Percentiles rank a stretch among this genome's conserved stretches.
Conservation (phyloP, 2,888 invertebrate genomes). For the Cataglyphis albicans region DNA sequence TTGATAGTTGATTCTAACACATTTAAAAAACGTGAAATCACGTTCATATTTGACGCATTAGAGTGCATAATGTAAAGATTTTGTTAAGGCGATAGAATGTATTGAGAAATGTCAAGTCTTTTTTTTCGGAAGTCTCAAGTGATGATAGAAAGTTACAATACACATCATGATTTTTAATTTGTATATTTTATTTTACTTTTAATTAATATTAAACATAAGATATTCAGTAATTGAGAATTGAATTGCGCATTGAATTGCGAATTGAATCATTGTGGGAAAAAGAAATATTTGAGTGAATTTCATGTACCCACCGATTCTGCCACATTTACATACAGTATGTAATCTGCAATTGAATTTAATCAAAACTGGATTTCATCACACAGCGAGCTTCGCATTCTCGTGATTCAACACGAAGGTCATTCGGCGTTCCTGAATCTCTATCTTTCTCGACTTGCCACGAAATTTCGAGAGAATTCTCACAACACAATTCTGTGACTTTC, state of each 20-base stretch:
- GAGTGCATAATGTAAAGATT: not conserved
- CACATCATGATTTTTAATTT: not conserved
- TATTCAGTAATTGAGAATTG: slow-evolving; percentile 13
- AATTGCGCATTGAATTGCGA: not conserved
- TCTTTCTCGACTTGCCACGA: slow-evolving; percentile 36
- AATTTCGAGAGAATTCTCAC: slow-evolving; percentile 38
- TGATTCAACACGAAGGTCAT: slow-evolving; percentile 33
- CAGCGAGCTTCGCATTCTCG: slow-evolving; percentile 35
- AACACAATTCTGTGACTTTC: slow-evolving; percentile 34
- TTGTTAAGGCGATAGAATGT: not conserved
- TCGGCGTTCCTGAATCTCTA: slow-evolving; percentile 41
- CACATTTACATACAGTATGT: slow-evolving; percentile 21
- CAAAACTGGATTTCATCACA: slow-evolving; percentile 49
- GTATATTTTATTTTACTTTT: not conserved
- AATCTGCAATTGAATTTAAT: slow-evolving; percentile 53
- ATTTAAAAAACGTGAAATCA: not conserved
- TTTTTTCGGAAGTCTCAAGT: not conserved
- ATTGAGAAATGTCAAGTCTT: not conserved
- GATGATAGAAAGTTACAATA: not conserved
- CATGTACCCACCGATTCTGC: not conserved
- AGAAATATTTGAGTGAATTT: slow-evolving; percentile 20
- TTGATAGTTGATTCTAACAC: not conserved
- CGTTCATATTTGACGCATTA: slow-evolving; percentile 3
- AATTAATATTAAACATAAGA: not conserved
- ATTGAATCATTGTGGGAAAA: slow-evolving; percentile 2